phyloP scores from a whole-genome alignment of 2,797 vertebrate species.

The Gymnoscopelus microlampas region DNA sequence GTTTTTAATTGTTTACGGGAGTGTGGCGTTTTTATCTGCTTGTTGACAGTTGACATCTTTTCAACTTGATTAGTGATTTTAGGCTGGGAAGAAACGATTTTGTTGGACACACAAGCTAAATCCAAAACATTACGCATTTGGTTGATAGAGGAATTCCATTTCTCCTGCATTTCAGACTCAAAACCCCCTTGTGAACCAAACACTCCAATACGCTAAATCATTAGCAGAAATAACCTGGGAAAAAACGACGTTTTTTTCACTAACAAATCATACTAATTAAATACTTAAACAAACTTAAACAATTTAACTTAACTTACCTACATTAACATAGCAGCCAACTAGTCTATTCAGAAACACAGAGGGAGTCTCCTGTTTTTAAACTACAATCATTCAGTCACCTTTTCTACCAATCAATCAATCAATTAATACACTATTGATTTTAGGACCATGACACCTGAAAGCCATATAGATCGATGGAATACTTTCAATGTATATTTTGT shows the following conservation, averaged over 20 bases:
- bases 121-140: neutral
- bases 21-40: too few species aligned
- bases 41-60: too few species aligned
- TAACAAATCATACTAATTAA: slow-evolving; percentile 12
- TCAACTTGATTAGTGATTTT: neutral
- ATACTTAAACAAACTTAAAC: slow-evolving; percentile 1
- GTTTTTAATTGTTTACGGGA: too few species aligned
- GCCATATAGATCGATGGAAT: slow-evolving; percentile 16
- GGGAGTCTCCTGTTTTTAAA: slow-evolving; percentile 29
- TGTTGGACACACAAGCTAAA: too few species aligned
- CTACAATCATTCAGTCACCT: slow-evolving; percentile 35
- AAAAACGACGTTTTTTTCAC: neutral
- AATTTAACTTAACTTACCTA: neutral
- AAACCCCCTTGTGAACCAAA: slow-evolving; percentile 24
- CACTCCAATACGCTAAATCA: slow-evolving; percentile 5
- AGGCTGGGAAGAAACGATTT: neutral
- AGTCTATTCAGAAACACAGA: neutral
- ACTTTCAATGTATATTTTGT: neutral
- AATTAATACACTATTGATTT: too few species aligned
- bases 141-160: neutral
- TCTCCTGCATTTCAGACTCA: slow-evolving; percentile 12
- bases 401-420: neutral
- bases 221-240: neutral
- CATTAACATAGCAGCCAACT: slow-evolving; percentile 16
- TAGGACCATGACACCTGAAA: slow-evolving; percentile 16